These are phyloP conservation scores for Cheilosia grossa DNA, from an alignment of 2,888 invertebrate species.

Conservation along the genomic window DNA sequence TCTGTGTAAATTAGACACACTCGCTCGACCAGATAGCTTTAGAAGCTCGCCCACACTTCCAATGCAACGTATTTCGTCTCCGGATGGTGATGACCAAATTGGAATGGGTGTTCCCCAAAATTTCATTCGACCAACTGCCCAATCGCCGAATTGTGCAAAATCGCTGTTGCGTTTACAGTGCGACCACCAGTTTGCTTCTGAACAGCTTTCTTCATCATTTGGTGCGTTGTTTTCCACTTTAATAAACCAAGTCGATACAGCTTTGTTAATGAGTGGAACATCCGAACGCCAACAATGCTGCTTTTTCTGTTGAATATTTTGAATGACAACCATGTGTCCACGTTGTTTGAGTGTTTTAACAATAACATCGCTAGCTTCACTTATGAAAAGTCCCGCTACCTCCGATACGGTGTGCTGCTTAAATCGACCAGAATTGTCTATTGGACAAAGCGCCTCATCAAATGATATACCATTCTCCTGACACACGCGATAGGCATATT, in stretches of 20 bases:
- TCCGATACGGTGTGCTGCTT: slow-evolving; percentile 89
- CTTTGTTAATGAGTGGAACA: slow-evolving; percentile 97
- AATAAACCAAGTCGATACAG: slow-evolving; percentile 98
- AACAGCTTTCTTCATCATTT: slow-evolving; percentile 90
- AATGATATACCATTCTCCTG: slow-evolving; percentile 91
- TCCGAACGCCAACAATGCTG: slow-evolving; percentile 99
- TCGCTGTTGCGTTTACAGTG: slow-evolving; percentile 87
- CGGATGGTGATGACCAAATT: slow-evolving; percentile 95
- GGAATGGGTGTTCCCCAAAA: slow-evolving; percentile 99
- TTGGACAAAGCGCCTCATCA: slow-evolving; percentile 93
- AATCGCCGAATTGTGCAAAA: slow-evolving; percentile 90
- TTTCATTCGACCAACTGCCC: slow-evolving; percentile 97
- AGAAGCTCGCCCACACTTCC: slow-evolving; percentile 95
- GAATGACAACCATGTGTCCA: slow-evolving; percentile 88
- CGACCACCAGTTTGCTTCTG: slow-evolving; percentile 94
- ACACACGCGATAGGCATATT: slow-evolving; percentile 95
- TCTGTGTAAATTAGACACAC: slow-evolving; percentile 94
- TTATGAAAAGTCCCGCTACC: slow-evolving; percentile 94
- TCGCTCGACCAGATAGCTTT: slow-evolving; percentile 88
- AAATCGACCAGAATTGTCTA: slow-evolving; percentile 94
- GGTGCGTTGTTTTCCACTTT: slow-evolving; percentile 93
- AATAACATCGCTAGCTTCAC: slow-evolving; percentile 97
- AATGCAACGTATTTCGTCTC: slow-evolving; percentile 93
- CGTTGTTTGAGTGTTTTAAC: slow-evolving; percentile 90
- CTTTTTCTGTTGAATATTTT: slow-evolving; percentile 93